Evolutionary conservation across 2,888 invertebrate genomes (phyloP).

Genomic region (Gryllus longicercus): DNA sequence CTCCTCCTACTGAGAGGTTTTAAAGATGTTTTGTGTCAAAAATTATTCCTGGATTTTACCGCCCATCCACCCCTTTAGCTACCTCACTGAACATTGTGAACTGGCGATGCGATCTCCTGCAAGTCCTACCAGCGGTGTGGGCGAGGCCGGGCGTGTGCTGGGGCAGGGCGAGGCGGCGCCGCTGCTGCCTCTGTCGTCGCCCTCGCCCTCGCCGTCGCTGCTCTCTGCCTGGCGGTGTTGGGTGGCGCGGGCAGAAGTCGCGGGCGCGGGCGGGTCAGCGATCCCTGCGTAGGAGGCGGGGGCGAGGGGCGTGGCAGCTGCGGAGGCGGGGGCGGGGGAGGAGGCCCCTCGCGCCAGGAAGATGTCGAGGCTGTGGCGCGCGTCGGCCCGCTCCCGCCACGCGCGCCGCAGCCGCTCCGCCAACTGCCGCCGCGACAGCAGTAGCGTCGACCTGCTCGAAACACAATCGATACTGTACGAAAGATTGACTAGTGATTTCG

Average conservation of each 20-base stretch:
- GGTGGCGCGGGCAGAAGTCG: background rate
- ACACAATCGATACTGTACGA: background rate
- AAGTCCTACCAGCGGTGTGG: background rate
- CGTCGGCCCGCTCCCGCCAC: slow-evolving; percentile 48
- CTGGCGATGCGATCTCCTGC: background rate
- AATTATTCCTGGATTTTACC: too few species aligned
- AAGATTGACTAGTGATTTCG: too few species aligned
- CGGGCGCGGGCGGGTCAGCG: background rate
- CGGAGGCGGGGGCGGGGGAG: slow-evolving; percentile 12
- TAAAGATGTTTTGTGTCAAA: too few species aligned
- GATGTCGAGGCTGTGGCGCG: slow-evolving; percentile 44
- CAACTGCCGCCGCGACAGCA: slow-evolving; percentile 48
- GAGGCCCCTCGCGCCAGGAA: slow-evolving; percentile 53
- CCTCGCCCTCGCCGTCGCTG: too few species aligned
- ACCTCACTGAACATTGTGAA: too few species aligned
- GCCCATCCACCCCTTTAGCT: too few species aligned
- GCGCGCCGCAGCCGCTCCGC: slow-evolving; percentile 51
- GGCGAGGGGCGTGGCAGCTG: background rate
- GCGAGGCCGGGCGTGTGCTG: background rate
- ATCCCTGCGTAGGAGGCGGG: background rate
- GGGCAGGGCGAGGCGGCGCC: background rate
- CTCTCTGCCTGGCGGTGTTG: too few species aligned
- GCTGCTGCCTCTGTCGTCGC: background rate
- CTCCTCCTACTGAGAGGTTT: too few species aligned
- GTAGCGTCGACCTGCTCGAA: background rate